phyloP scores from a whole-genome alignment of 2,888 invertebrate species.

The Dermolepida albohirtum region DNA sequence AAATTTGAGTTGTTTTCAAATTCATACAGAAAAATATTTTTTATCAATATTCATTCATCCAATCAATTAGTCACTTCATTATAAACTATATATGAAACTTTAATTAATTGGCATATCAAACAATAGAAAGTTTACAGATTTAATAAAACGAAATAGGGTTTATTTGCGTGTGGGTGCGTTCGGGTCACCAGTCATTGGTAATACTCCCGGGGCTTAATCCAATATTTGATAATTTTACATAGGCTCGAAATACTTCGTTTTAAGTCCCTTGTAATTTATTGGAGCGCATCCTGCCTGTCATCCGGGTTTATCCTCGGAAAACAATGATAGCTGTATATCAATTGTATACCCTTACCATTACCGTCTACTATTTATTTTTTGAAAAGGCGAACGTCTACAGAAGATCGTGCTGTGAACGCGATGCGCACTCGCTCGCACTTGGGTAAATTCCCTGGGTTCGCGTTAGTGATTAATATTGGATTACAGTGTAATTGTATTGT shows the following conservation, averaged over 20 bases:
- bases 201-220: constrained; percentile 31
- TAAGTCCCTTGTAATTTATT: constrained; percentile 36
- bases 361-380: constrained; percentile 40
- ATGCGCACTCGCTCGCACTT: background rate
- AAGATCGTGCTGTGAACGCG: too few species aligned
- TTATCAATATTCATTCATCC: too few species aligned
- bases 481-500: constrained; percentile 41
- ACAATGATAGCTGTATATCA: constrained; percentile 38
- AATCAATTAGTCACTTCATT: too few species aligned
- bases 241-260: constrained; percentile 15
- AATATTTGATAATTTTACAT: constrained; percentile 39
- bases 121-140: constrained; percentile 18
- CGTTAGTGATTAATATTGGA: constrained; percentile 42
- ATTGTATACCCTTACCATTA: constrained; percentile 29
- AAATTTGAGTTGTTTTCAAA: too few species aligned
- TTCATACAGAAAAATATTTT: too few species aligned
- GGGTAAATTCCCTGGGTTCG: constrained; percentile 15
- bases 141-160: constrained; percentile 14
- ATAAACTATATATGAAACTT: background rate
- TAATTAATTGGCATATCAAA: constrained; percentile 25
- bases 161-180: constrained; percentile 1
- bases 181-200: constrained; percentile 16
- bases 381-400: background rate
- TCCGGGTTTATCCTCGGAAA: constrained; percentile 28
- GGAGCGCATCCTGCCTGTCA: constrained; percentile 37